Conservation (phyloP, 92 coral and sea anemone species). For the Montipora capitata region DNA sequence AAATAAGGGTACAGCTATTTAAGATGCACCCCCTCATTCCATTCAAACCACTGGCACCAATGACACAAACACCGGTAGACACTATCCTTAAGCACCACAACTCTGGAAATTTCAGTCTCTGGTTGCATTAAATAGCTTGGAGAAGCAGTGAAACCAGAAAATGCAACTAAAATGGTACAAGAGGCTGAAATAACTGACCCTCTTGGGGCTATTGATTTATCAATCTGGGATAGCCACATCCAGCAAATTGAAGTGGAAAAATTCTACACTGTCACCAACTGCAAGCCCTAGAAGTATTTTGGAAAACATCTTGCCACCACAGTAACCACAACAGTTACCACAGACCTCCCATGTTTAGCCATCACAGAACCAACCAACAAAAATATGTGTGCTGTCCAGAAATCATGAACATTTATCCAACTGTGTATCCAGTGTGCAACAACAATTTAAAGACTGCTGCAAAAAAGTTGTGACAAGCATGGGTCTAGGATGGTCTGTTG, state of each 20-base stretch:
- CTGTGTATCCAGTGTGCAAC: slow-evolving; percentile 74
- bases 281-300: slow-evolving; percentile 67
- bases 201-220: slow-evolving; percentile 60
- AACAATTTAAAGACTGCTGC: slow-evolving; percentile 70
- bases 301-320: slow-evolving; percentile 70
- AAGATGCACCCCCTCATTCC: slow-evolving; percentile 63
- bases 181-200: slow-evolving; percentile 71
- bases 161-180: slow-evolving; percentile 61
- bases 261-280: slow-evolving; percentile 68
- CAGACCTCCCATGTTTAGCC: slow-evolving; percentile 18
- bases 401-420: slow-evolving; percentile 42
- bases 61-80: slow-evolving; percentile 19
- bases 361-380: slow-evolving; percentile 19
- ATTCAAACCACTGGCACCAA: slow-evolving; percentile 38
- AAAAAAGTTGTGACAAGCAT: slow-evolving; percentile 48
- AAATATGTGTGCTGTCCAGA: slow-evolving; percentile 69
- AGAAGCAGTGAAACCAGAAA: slow-evolving; percentile 29
- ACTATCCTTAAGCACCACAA: slow-evolving; percentile 39
- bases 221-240: slow-evolving; percentile 72
- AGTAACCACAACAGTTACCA: slow-evolving; percentile 34
- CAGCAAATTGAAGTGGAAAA: slow-evolving; percentile 52
- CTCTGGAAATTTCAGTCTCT: slow-evolving; percentile 62
- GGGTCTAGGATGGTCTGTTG: slow-evolving; percentile 48
- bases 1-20: slow-evolving; percentile 40
- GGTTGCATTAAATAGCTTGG: slow-evolving; percentile 61